A percentile compares a stretch with the other conserved stretches of the same genome.
Evolutionary conservation across 2,888 invertebrate genomes (phyloP).

Genomic region (Thalpophila matura): DNA sequence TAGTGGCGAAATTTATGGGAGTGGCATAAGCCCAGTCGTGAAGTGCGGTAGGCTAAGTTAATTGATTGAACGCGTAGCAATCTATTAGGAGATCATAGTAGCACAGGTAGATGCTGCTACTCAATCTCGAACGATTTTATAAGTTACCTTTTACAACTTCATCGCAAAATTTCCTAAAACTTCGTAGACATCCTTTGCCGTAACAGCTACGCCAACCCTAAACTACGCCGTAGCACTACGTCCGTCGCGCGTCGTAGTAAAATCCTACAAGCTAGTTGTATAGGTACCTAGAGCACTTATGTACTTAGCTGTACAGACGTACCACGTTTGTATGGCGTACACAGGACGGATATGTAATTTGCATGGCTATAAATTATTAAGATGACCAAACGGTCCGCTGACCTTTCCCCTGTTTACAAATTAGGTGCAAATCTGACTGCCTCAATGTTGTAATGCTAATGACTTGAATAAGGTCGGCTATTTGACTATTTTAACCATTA

Average conservation of each 20-base stretch:
- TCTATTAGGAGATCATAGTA: no score
- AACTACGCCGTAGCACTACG: constrained; percentile 25
- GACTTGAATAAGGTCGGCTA: constrained; percentile 9
- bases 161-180: not conserved
- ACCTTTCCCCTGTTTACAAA: constrained; percentile 76
- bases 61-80: constrained; percentile 1
- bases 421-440: constrained; percentile 75
- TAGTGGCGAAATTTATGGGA: no score
- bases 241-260: constrained; percentile 28
- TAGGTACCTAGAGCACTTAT: constrained; percentile 14
- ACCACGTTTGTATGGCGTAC: constrained; percentile 35
- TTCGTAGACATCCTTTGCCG: not conserved
- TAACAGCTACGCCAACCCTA: constrained; percentile 10
- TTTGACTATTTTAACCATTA: constrained; percentile 16
- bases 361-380: constrained; percentile 80
- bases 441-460: constrained; percentile 54
- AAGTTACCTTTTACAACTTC: not conserved
- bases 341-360: constrained; percentile 76
- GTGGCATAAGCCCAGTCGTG: not conserved
- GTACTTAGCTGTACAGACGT: constrained; percentile 21
- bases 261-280: constrained; percentile 6
- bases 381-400: constrained; percentile 75
- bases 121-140: not conserved
- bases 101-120: no score
- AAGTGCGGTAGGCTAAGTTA: not conserved